A percentile compares a stretch with the other conserved stretches of the same genome.
These are phyloP conservation scores for Rhamphomyia laevipes DNA, from an alignment of 2,888 invertebrate genomes.

Conservation along the genomic window DNA sequence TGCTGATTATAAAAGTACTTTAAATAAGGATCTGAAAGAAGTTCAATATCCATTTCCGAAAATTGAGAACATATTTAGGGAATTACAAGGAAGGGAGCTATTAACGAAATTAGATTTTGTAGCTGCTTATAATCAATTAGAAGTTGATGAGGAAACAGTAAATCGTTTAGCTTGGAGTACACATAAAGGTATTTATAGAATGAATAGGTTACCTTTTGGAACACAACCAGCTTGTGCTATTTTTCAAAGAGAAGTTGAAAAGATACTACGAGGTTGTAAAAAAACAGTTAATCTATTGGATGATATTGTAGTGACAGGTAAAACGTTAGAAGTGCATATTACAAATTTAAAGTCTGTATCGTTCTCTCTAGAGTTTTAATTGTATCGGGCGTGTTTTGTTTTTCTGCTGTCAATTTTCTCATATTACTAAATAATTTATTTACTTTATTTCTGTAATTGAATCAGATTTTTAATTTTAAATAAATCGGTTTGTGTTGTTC, in stretches of 20 bases:
- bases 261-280: constrained; percentile 19
- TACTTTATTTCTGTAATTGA: too few species aligned
- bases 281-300: constrained; percentile 19
- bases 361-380: too few species aligned
- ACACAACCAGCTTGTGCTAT: constrained; percentile 23
- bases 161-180: constrained; percentile 21
- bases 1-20: background rate
- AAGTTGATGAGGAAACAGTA: constrained; percentile 20
- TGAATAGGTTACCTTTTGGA: constrained; percentile 25
- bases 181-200: constrained; percentile 23
- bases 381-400: too few species aligned
- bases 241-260: constrained; percentile 25
- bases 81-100: background rate
- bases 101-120: background rate
- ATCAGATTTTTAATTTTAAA: too few species aligned
- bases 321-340: constrained; percentile 14
- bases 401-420: too few species aligned
- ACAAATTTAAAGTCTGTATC: constrained; percentile 17
- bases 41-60: background rate
- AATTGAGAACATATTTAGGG: background rate
- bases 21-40: background rate
- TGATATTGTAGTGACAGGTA: constrained; percentile 21
- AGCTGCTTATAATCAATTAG: constrained; percentile 25
- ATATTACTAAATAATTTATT: too few species aligned
- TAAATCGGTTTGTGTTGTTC: too few species aligned